Evolutionary conservation across 2,113 vertebrate species (phyloP).

Genomic region (Myodes glareolus): DNA sequence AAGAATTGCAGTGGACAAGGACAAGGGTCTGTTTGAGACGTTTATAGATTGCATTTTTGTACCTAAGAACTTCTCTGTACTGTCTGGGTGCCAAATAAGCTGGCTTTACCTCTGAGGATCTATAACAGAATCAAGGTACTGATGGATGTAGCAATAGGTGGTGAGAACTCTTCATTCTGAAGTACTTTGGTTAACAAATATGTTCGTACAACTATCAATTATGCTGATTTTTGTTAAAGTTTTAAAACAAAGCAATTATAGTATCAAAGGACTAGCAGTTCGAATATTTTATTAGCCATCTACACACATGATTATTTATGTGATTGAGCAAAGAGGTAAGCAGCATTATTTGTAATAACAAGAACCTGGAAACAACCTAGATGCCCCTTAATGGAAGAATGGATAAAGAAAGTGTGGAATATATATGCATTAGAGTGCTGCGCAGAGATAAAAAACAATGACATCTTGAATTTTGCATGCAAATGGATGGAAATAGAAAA

Average conservation of each 20-base stretch:
- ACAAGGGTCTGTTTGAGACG: background rate
- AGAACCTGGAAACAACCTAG: too few relatives aligned
- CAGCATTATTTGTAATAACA: too few relatives aligned
- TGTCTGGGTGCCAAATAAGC: background rate
- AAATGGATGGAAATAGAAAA: too few relatives aligned
- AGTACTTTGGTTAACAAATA: background rate
- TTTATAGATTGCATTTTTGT: background rate
- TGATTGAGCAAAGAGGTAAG: background rate
- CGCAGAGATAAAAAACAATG: too few relatives aligned
- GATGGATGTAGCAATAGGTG: background rate
- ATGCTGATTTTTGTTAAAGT: slow-evolving; percentile 11
- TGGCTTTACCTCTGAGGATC: background rate
- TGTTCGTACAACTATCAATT: background rate
- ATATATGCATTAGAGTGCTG: too few relatives aligned
- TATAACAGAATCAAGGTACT: background rate
- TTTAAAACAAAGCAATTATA: slow-evolving; percentile 21
- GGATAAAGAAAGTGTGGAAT: too few relatives aligned
- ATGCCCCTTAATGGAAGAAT: too few relatives aligned
- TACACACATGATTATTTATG: background rate
- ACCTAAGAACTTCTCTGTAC: background rate
- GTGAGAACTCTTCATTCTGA: background rate
- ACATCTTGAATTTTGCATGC: too few relatives aligned
- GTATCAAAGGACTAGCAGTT: background rate
- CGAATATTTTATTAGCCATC: background rate
- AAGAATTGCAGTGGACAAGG: background rate